phyloP scores from a whole-genome alignment of 2,888 invertebrate species.

The Slavum lentiscoides region DNA sequence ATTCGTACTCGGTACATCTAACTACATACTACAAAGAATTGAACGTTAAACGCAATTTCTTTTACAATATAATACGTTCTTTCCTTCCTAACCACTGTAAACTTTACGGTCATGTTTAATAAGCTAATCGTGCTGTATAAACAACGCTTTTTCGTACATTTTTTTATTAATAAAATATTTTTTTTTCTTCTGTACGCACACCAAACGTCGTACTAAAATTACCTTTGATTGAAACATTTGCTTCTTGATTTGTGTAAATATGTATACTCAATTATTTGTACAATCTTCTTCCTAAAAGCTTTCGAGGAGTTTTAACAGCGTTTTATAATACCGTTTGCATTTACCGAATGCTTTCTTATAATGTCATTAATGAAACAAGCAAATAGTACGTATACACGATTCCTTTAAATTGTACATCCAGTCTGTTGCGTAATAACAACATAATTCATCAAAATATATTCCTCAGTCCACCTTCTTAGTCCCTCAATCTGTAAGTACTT shows the following conservation, averaged over 20 bases:
- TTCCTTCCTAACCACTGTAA: not conserved
- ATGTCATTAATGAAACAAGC: not conserved
- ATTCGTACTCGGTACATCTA: not conserved
- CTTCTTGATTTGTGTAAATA: conserved; percentile 24
- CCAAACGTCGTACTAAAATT: not conserved
- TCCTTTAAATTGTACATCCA: not conserved
- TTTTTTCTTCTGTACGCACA: too few species aligned
- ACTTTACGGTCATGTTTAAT: not conserved
- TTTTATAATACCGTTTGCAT: not conserved
- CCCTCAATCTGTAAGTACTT: too few species aligned
- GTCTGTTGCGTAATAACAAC: too few species aligned
- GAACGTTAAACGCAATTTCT: not conserved
- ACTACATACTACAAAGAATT: too few species aligned
- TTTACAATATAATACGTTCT: not conserved
- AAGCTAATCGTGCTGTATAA: not conserved
- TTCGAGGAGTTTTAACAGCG: not conserved
- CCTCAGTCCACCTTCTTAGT: too few species aligned
- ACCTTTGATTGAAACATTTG: conserved; percentile 19
- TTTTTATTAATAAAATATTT: not conserved
- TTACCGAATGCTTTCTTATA: not conserved
- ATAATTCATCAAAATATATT: too few species aligned
- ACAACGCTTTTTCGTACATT: not conserved
- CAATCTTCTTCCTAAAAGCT: not conserved
- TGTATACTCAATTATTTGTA: conserved; percentile 12
- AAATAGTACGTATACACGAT: not conserved